phyloP scores from a whole-genome alignment of 2,113 vertebrate genomes.

The Nothobranchius kuhntae region DNA sequence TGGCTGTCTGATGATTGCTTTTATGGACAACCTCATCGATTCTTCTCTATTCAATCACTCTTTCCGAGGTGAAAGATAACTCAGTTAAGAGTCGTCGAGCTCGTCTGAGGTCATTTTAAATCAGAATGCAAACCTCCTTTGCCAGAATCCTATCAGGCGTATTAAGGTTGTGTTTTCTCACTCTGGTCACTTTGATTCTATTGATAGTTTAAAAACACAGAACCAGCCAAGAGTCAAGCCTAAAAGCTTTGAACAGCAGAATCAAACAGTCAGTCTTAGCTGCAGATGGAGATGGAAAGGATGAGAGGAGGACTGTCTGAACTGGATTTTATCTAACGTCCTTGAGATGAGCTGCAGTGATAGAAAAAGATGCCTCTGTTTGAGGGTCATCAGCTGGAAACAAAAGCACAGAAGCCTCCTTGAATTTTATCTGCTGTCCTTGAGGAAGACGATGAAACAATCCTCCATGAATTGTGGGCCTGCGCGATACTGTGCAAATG shows the following conservation, averaged over 20 bases:
- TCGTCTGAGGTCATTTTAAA: conserved; percentile 67
- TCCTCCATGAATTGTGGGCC: neutral
- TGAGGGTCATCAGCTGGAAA: conserved; percentile 4
- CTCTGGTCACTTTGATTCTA: conserved; percentile 42
- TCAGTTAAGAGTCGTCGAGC: conserved; percentile 51
- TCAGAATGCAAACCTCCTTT: conserved; percentile 39
- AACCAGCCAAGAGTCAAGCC: conserved; percentile 48
- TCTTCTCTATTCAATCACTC: conserved; percentile 65
- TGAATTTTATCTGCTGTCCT: conserved; percentile 32
- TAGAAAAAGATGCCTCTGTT: conserved; percentile 28
- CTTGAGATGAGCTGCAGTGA: conserved; percentile 49
- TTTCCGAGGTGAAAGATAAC: conserved; percentile 64
- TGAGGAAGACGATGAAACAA: conserved; percentile 15
- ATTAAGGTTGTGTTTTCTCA: conserved; percentile 57
- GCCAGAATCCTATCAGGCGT: conserved; percentile 67
- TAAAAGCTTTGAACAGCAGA: conserved; percentile 28
- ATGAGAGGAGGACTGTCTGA: neutral
- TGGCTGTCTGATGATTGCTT: conserved; percentile 56
- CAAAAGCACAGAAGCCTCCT: conserved; percentile 2
- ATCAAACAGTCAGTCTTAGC: conserved; percentile 19
- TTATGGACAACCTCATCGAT: conserved; percentile 66
- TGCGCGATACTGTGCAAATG: conserved; percentile 4
- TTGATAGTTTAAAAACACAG: conserved; percentile 39
- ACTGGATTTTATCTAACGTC: conserved; percentile 30
- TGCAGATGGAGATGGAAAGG: conserved; percentile 32